Percentiles rank a stretch among this genome's conserved stretches.
These are phyloP conservation scores for Papio anubis DNA, from an alignment of 2,113 vertebrate species.

Conservation along the genomic window DNA sequence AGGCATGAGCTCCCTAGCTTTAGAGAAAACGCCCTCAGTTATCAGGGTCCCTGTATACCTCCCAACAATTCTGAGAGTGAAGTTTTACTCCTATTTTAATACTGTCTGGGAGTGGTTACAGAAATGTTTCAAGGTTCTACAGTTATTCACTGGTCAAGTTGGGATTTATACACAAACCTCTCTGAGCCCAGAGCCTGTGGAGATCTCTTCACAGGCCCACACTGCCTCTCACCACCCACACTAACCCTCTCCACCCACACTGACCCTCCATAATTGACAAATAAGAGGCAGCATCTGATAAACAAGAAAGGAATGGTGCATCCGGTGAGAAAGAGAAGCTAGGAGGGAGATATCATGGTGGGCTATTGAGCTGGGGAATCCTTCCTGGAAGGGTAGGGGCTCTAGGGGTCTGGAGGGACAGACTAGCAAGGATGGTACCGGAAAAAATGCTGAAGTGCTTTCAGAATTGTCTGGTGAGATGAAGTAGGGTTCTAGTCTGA, in stretches of 20 bases:
- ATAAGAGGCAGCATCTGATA: background rate
- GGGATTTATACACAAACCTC: background rate
- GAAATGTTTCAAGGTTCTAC: background rate
- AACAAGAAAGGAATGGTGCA: background rate
- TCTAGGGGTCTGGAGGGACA: background rate
- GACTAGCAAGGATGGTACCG: background rate
- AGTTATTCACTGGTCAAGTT: background rate
- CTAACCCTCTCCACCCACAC: background rate
- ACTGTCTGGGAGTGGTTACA: background rate
- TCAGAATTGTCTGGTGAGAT: slow-evolving; percentile 17
- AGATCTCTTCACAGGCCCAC: background rate
- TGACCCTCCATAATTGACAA: background rate
- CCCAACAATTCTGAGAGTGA: background rate
- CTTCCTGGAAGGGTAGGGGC: background rate
- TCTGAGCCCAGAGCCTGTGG: background rate
- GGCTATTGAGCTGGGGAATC: background rate
- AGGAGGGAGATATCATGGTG: background rate
- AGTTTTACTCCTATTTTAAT: background rate
- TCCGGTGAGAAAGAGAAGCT: background rate
- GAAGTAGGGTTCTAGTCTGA: slow-evolving; percentile 3
- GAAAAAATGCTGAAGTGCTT: background rate
- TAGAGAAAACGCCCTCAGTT: background rate
- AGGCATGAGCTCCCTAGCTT: background rate
- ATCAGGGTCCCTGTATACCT: background rate
- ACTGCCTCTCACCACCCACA: background rate